These are phyloP conservation scores for Isaurus tuberculatus DNA, from an alignment of 92 coral and sea anemone species.

Conservation along the genomic window DNA sequence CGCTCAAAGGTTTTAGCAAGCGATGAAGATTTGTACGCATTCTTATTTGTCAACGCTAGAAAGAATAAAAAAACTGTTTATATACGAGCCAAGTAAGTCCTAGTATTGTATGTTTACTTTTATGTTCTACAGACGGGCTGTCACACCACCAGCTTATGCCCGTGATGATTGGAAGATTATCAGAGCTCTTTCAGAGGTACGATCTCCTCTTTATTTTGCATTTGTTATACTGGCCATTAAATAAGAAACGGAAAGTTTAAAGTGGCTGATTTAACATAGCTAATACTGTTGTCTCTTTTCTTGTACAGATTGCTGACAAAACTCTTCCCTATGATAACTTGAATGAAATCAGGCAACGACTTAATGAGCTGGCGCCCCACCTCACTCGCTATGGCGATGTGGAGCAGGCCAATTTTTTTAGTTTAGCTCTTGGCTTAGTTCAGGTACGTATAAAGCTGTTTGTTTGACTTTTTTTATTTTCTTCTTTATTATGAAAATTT, in stretches of 20 bases:
- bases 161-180: constrained; percentile 99
- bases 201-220: too few relatives aligned
- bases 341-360: constrained; percentile 91
- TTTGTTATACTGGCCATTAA: not conserved
- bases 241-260: not conserved
- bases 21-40: too few relatives aligned
- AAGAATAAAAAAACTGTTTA: too few relatives aligned
- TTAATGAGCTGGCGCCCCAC: constrained; percentile 94
- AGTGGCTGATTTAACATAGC: not conserved
- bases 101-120: not conserved
- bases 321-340: constrained; percentile 88
- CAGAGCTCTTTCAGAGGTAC: constrained; percentile 97
- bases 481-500: not conserved
- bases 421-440: constrained; percentile 83
- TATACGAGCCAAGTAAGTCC: too few relatives aligned
- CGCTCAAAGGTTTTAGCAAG: too few relatives aligned
- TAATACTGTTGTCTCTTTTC: not conserved
- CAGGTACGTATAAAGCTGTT: constrained; percentile 66
- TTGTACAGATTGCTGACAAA: constrained; percentile 76
- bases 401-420: constrained; percentile 97
- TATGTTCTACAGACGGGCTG: constrained; percentile 85
- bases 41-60: too few relatives aligned
- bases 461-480: not conserved
- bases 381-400: constrained; percentile 98
- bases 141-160: constrained; percentile 94